Percentiles rank a stretch among this genome's conserved stretches.
These are phyloP conservation scores for Sarcophaga peregrina DNA, from an alignment of 1,140 invertebrate genomes.

Conservation along the genomic window DNA sequence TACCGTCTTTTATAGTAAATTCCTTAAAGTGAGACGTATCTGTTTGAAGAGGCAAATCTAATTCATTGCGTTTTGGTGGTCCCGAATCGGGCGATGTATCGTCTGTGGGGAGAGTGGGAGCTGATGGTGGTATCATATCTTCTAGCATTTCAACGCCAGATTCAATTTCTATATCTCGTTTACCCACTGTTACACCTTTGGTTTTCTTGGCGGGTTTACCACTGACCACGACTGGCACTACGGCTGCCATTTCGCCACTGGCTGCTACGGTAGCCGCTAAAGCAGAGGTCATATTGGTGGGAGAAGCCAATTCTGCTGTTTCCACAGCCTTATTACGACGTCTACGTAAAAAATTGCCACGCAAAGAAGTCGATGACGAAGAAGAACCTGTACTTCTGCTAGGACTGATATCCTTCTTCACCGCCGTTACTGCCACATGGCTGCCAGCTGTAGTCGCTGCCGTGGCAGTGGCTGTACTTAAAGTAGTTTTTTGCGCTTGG, in stretches of 20 bases:
- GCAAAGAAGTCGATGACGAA: background rate
- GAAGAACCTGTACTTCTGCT: constrained; percentile 29
- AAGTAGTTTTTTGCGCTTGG: constrained; percentile 44
- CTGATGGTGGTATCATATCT: constrained; percentile 54
- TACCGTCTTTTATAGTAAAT: background rate
- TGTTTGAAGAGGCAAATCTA: constrained; percentile 23
- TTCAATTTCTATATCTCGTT: constrained; percentile 63
- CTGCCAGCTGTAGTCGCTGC: background rate
- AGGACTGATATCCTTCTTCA: constrained; percentile 41
- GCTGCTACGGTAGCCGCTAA: constrained; percentile 23
- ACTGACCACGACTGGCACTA: constrained; percentile 17
- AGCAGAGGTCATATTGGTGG: constrained; percentile 25
- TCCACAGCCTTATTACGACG: constrained; percentile 42
- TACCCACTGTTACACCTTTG: constrained; percentile 55
- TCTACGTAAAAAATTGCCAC: constrained; percentile 36
- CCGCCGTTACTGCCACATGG: background rate
- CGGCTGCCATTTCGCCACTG: constrained; percentile 33
- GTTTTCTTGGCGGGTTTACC: constrained; percentile 46
- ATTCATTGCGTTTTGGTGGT: constrained; percentile 33
- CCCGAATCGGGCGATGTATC: background rate
- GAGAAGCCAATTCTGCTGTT: constrained; percentile 5
- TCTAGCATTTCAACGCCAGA: constrained; percentile 62
- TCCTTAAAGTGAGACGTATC: background rate
- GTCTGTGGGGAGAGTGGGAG: background rate
- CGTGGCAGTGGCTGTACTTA: background rate